Conservation (phyloP, 2,797 vertebrate genomes). For the Sarcoramphus papa region DNA sequence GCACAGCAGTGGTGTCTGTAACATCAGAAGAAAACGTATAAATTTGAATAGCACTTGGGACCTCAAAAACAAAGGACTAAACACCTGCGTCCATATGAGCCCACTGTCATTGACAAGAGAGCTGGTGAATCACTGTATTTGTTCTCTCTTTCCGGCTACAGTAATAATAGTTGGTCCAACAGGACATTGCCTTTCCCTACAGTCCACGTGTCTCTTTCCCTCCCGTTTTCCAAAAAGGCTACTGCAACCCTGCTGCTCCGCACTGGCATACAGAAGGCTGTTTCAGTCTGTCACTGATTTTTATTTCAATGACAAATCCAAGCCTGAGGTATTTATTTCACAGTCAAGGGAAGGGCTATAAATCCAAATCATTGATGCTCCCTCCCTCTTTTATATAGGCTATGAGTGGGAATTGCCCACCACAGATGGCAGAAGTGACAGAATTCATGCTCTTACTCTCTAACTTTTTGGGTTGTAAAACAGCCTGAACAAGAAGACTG, state of each 20-base stretch:
- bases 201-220: background rate
- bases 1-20: background rate
- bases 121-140: background rate
- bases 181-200: background rate
- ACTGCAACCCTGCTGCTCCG: background rate
- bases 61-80: background rate
- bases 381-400: background rate
- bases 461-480: background rate
- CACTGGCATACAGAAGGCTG: background rate
- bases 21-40: background rate
- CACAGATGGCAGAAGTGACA: background rate
- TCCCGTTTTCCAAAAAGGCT: background rate
- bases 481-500: background rate
- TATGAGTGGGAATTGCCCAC: background rate
- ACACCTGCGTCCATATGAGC: background rate
- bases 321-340: background rate
- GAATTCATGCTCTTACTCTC: background rate
- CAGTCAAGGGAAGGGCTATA: background rate
- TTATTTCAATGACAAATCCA: background rate
- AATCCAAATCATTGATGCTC: background rate
- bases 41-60: background rate
- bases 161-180: background rate
- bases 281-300: background rate
- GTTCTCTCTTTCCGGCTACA: background rate
- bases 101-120: background rate